These are phyloP conservation scores for Teleogryllus occipitalis DNA, from an alignment of 1,140 invertebrate genomes.

Conservation along the genomic window DNA sequence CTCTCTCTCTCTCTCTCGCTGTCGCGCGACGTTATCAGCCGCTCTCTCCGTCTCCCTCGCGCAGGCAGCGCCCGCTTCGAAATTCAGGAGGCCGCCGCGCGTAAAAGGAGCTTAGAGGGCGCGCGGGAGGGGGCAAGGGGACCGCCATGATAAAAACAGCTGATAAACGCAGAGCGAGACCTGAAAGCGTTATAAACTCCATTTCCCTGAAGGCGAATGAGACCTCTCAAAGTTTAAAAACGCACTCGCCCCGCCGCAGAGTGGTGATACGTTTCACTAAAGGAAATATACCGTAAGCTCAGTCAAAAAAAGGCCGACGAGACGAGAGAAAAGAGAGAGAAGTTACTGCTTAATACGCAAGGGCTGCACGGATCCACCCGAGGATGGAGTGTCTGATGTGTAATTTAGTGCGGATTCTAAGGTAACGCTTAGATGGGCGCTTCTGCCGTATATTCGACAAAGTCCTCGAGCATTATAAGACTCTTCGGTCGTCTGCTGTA, in stretches of 20 bases:
- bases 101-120: not conserved
- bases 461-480: no score
- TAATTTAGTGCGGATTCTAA: not conserved
- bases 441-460: no score
- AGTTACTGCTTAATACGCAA: not conserved
- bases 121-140: not conserved
- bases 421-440: not conserved
- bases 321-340: not conserved
- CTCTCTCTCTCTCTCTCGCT: not conserved
- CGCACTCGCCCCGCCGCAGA: not conserved
- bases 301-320: not conserved
- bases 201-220: not conserved
- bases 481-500: no score
- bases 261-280: conserved; percentile 1
- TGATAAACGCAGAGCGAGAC: not conserved
- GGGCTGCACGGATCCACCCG: not conserved
- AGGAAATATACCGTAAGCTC: conserved; percentile 1
- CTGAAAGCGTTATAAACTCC: conserved; percentile 4
- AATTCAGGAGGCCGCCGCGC: not conserved
- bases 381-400: not conserved
- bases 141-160: not conserved
- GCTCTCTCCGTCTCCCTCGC: not conserved
- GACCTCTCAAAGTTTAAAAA: conserved; percentile 5
- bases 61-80: not conserved
- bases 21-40: not conserved